Conservation (phyloP, 2,888 invertebrate species). For the Prosopocoilus inquinatus region DNA sequence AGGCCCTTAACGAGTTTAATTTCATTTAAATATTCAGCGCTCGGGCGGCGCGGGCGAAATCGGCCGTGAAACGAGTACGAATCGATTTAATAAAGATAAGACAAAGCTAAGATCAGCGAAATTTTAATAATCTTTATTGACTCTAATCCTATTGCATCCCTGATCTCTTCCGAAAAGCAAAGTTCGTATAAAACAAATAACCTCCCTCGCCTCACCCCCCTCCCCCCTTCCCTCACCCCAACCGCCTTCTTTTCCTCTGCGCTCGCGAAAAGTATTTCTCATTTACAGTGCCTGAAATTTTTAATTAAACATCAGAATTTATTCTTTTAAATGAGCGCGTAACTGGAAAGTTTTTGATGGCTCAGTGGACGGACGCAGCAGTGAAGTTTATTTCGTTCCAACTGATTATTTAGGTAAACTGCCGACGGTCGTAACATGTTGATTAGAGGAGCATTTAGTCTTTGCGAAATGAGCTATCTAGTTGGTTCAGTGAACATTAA, state of each 20-base stretch:
- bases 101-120: constrained; percentile 33
- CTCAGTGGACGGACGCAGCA: constrained; percentile 6
- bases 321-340: constrained; percentile 26
- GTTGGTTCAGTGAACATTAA: too few relatives aligned
- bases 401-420: too few relatives aligned
- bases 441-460: too few relatives aligned
- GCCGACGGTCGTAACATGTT: too few relatives aligned
- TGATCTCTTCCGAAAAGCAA: constrained; percentile 7
- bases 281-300: constrained; percentile 25
- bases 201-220: too few relatives aligned
- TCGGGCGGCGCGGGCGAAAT: constrained; percentile 16
- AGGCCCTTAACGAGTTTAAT: constrained; percentile 8
- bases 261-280: constrained; percentile 1
- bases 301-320: constrained; percentile 26
- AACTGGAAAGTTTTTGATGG: constrained; percentile 19
- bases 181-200: not conserved
- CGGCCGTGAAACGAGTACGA: constrained; percentile 23
- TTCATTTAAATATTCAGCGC: constrained; percentile 22
- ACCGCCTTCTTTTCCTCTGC: too few relatives aligned
- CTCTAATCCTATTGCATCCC: constrained; percentile 30
- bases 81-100: constrained; percentile 34
- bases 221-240: too few relatives aligned
- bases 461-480: too few relatives aligned
- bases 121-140: constrained; percentile 38
- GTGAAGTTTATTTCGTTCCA: constrained; percentile 11